A percentile compares a stretch with the other conserved stretches of the same genome.
Conservation (phyloP, 2,797 vertebrate genomes). For the Artibeus lituratus region DNA sequence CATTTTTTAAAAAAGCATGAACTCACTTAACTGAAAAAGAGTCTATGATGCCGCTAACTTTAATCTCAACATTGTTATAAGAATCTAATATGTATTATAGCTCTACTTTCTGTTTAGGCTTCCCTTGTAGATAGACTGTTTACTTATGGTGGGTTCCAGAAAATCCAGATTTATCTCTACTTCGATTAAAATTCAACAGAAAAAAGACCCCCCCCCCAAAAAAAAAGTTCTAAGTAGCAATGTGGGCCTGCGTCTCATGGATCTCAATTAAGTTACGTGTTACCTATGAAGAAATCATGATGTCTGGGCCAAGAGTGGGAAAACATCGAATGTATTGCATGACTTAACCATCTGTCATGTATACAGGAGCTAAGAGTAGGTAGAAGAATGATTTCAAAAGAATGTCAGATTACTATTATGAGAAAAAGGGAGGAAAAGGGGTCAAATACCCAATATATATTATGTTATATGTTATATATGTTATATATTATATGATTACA, state of each 20-base stretch:
- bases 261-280: background rate
- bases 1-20: background rate
- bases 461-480: background rate
- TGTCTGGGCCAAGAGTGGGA: background rate
- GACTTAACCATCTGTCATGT: background rate
- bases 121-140: background rate
- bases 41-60: background rate
- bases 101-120: background rate
- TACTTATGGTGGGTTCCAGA: background rate
- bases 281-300: background rate
- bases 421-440: background rate
- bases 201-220: background rate
- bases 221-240: background rate
- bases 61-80: background rate
- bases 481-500: too few species aligned
- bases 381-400: background rate
- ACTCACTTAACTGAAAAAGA: background rate
- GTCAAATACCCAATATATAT: background rate
- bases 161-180: background rate
- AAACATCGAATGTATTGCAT: fast-evolving
- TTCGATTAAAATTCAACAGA: background rate
- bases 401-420: background rate
- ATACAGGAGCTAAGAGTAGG: background rate
- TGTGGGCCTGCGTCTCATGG: background rate
- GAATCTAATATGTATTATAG: background rate